Conservation (phyloP, 2,113 vertebrate genomes). For the Clarias macrocephalus region DNA sequence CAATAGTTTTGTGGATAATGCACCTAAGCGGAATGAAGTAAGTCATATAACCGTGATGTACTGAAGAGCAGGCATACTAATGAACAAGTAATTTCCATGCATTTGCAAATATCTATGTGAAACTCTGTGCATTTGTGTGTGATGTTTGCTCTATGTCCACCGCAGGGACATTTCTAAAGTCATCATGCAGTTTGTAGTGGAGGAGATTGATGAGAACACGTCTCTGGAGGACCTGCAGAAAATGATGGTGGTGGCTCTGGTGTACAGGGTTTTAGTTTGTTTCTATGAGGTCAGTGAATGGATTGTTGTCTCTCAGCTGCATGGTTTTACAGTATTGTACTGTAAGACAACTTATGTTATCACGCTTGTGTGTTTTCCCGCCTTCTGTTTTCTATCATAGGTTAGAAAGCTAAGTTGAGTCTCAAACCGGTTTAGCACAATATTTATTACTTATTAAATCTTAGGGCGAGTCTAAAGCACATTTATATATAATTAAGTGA, state of each 20-base stretch:
- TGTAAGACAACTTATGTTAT: too few relatives aligned
- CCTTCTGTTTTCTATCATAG: too few relatives aligned
- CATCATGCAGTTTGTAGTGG: conserved; percentile 93
- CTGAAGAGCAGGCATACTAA: background rate
- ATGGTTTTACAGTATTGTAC: too few relatives aligned
- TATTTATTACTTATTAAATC: too few relatives aligned
- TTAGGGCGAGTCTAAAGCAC: too few relatives aligned
- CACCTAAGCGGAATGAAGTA: conserved; percentile 96
- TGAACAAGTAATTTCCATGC: background rate
- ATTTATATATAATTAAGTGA: too few relatives aligned
- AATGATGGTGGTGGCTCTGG: conserved; percentile 92
- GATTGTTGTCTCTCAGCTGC: background rate
- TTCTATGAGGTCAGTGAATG: conserved; percentile 84
- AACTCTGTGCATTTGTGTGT: background rate
- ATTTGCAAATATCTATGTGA: background rate
- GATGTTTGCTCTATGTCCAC: conserved; percentile 51
- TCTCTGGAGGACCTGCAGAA: conserved; percentile 96
- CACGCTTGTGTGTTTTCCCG: too few relatives aligned
- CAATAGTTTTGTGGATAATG: conserved; percentile 91
- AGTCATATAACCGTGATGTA: conserved; percentile 64
- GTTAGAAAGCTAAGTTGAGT: too few relatives aligned
- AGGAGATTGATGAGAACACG: conserved; percentile 95
- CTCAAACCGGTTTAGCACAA: too few relatives aligned
- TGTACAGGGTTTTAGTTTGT: conserved; percentile 93
- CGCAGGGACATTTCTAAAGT: conserved; percentile 92